Percentiles rank a stretch among this genome's conserved stretches.
Conservation (phyloP, 92 coral and sea anemone genomes). For the Scolanthus callimorphus region DNA sequence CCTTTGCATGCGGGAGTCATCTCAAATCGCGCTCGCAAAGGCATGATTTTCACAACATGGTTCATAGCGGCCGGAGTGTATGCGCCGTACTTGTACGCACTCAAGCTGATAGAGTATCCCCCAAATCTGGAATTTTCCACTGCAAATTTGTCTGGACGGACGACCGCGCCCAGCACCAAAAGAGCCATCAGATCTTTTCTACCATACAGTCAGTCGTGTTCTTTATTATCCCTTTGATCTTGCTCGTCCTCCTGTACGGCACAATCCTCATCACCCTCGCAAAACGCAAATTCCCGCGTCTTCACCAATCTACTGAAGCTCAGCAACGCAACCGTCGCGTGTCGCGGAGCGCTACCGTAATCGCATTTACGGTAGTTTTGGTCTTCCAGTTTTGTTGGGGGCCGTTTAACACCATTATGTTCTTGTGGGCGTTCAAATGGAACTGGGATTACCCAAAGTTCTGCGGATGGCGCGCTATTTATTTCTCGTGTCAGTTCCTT, state of each 20-base stretch:
- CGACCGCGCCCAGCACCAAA: conserved; percentile 1
- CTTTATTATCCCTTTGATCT: conserved; percentile 15
- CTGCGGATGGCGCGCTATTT: conserved; percentile 9
- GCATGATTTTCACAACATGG: conserved; percentile 31
- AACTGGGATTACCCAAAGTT: conserved; percentile 17
- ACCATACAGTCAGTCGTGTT: conserved; percentile 18
- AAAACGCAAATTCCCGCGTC: conserved; percentile 37
- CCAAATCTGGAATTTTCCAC: background rate
- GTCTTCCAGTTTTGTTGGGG: conserved; percentile 42
- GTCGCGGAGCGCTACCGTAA: conserved; percentile 41
- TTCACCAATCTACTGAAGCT: conserved; percentile 31
- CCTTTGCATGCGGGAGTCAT: conserved; percentile 32
- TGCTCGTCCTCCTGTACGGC: conserved; percentile 32
- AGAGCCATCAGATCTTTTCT: conserved; percentile 4
- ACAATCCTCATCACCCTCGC: conserved; percentile 32
- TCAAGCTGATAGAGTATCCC: background rate
- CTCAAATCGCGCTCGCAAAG: conserved; percentile 18
- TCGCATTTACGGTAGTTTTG: conserved; percentile 31
- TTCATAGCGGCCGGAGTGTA: conserved; percentile 21
- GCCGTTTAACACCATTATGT: conserved; percentile 24
- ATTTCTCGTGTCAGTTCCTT: conserved; percentile 13
- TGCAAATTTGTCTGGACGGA: conserved; percentile 18
- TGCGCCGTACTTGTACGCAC: conserved; percentile 8
- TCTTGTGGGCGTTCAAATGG: conserved; percentile 27
- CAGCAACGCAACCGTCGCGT: conserved; percentile 38